Evolutionary conservation across 2,797 vertebrate species (phyloP).

Genomic region (Poecilia velifera): DNA sequence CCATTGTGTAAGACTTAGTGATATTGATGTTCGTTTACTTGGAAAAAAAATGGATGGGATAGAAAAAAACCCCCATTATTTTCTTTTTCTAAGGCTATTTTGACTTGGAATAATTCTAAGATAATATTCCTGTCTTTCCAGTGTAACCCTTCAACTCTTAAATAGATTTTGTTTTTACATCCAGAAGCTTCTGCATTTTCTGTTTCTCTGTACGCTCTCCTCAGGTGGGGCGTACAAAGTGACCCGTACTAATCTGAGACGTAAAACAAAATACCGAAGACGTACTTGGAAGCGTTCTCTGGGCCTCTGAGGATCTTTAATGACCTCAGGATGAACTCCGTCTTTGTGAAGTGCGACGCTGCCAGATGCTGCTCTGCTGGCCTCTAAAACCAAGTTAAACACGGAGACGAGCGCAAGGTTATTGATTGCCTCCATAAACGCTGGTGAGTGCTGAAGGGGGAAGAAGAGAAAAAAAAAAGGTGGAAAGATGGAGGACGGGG

Average conservation of each 20-base stretch:
- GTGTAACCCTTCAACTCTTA: neutral
- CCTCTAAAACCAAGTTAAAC: constrained; percentile 75
- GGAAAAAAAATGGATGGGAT: neutral
- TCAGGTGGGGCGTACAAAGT: neutral
- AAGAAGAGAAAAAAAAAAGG: constrained; percentile 4
- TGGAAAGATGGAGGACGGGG: constrained; percentile 61
- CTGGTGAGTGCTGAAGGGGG: constrained; percentile 48
- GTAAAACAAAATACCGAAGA: neutral
- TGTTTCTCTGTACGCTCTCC: neutral
- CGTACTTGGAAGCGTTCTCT: neutral
- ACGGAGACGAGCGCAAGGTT: constrained; percentile 53
- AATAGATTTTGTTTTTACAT: neutral
- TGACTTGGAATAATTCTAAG: neutral
- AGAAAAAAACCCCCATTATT: neutral
- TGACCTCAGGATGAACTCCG: constrained; percentile 38
- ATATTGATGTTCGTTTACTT: neutral
- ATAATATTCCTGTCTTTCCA: neutral
- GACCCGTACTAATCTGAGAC: neutral
- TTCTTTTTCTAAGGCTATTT: neutral
- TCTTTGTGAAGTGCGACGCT: constrained; percentile 46
- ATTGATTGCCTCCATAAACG: constrained; percentile 76
- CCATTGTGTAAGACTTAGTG: neutral
- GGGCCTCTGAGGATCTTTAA: constrained; percentile 14
- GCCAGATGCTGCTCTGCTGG: constrained; percentile 38
- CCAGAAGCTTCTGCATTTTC: neutral